Evolutionary conservation across 2,113 vertebrate species (phyloP), one percentile per base, ranked within the genome.

Genomic region (Scomber colias): DNA sequence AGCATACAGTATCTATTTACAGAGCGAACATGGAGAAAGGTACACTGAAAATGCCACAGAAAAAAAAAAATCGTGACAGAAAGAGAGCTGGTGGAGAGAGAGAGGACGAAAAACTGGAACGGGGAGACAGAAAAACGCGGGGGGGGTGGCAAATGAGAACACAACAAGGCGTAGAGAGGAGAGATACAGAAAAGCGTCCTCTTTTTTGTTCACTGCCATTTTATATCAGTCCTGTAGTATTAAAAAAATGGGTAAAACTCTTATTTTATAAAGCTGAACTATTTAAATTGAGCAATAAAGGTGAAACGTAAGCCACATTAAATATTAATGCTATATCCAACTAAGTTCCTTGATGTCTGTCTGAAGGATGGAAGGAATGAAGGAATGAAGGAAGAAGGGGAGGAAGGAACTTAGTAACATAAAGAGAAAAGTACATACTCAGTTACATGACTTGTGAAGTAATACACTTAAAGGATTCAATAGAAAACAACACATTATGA

Each of bases 1-100:
- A 71, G 79, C 81, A 69, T 62, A 30, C 68, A 54, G 59, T 16
- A 31, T 85, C 87, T 88, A 88, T 90, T 78, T 87, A 79, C 35
- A 85, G 85, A 80, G 62, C 61, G 49, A 44, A 75, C 64, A 71
- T 16, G 11, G 48, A 82, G 19, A 45, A 60, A 31, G 0, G 46
- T 46, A 66, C 44, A 66, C 72, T 79, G 7, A 40, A 62, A 51
- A n/a, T 27, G 24, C 24, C 24, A 53, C 15, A 12, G 12, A 19
- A 27, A 48, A 60, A 57, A 31, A 24, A 73, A 60, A 30, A 48
- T 2, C 21, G 19, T 40, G 65, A 77, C 48, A 31, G 54, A 75
- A 80, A 59, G 71, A 31, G 55, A 73, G 19, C 44, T n/a, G 14
- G 0, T 10, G 19, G 51, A 56, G 46, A 60, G 46, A 24, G 12